Evolutionary conservation across 2,797 vertebrate species (phyloP), one percentile per base, ranked within the genome.

Genomic region (Sus cebifrons): DNA sequence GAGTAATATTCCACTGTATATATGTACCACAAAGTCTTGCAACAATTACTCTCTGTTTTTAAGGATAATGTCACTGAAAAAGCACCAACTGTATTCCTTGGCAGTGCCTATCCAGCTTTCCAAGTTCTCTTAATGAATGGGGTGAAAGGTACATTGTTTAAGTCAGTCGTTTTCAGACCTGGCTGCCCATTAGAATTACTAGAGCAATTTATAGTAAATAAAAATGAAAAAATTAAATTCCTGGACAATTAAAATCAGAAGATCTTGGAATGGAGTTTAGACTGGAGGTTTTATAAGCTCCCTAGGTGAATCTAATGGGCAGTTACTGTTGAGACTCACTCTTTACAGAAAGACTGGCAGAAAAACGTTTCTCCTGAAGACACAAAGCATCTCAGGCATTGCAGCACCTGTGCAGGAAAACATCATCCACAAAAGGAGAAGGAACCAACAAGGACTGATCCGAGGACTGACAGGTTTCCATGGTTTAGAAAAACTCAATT

Each of bases 331-430:
- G 25, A 54, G 56, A 64, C 10, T 84, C 82, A 44, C 17, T 68
- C 14, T 73, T 82, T 89, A 12, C 27, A 49, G 71, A 75, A 86
- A 74, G n/a, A 9, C 71, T 16, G 8, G 21, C 65, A 86, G 23
- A 16, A 44, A 75, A 71, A 64, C 4, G 86, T 20, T 60, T 70
- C 15, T 92, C 3, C 25, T 13, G 14, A 83, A 90, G 40, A 67
- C 2, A 0, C 11, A 14, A 7, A 3, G 10, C 5, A 17, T 11
- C 13, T 56, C 9, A 3, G 6, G 20, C 0, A 5, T 62, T 3
- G 32, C 21, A 73, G 75, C 29, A 78, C 44, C 29, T 5, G 1
- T 14, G n/a, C 4, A 65, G 13, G 36, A 79, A 89, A 60, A 92
- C 58, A 3, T 20, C 27, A 79, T 6, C 3, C 40, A 44, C 20